phyloP scores from a whole-genome alignment of 1,140 invertebrate genomes.

The Drosophila oshimai region DNA sequence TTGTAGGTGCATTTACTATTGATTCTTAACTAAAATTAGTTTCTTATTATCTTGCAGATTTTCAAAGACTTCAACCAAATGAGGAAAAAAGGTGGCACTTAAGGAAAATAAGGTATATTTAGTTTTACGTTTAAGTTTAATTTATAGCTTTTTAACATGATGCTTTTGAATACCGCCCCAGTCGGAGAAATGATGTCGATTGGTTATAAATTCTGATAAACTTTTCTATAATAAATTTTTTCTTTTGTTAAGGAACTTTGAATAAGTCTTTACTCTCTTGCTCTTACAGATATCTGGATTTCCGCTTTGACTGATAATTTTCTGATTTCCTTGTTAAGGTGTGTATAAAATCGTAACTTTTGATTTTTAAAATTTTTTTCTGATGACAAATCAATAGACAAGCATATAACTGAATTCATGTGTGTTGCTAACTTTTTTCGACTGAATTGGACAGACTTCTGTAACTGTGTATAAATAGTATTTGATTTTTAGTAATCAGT shows the following conservation, averaged over 20 bases:
- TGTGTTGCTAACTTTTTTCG: constrained; percentile 41
- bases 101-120: background rate
- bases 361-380: background rate
- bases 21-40: background rate
- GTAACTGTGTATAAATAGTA: background rate
- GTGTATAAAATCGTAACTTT: background rate
- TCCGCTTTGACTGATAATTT: too few species aligned
- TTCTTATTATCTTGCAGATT: background rate
- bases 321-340: background rate
- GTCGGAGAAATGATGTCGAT: constrained; percentile 54
- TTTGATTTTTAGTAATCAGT: background rate
- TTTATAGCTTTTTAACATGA: constrained; percentile 2
- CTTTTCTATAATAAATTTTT: background rate
- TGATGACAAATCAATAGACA: constrained; percentile 68
- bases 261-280: background rate
- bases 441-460: constrained; percentile 18
- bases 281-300: background rate
- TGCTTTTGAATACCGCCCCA: constrained; percentile 51
- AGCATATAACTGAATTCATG: constrained; percentile 71
- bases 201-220: constrained; percentile 40
- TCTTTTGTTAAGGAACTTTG: background rate
- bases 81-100: too few species aligned
- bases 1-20: background rate
- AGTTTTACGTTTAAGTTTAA: too few species aligned
- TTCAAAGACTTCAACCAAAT: too few species aligned